Percentiles rank a stretch among this genome's conserved stretches.
Conservation (phyloP, 2,888 invertebrate genomes). For the Lumbricus terrestris region DNA sequence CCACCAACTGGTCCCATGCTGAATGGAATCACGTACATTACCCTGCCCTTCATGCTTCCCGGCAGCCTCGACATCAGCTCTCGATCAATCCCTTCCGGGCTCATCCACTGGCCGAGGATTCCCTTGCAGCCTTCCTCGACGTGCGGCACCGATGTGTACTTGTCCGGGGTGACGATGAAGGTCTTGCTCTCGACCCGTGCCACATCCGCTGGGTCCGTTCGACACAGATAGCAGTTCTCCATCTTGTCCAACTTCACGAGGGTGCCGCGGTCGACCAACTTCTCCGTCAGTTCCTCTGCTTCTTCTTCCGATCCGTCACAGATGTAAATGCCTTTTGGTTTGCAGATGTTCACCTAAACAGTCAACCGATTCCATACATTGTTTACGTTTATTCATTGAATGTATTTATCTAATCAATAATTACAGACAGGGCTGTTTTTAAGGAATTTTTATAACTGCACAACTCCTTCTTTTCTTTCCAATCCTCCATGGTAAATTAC, state of each 20-base stretch:
- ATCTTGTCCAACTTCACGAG: slow-evolving; percentile 79
- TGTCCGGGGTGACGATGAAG: slow-evolving; percentile 42
- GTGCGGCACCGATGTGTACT: slow-evolving; percentile 41
- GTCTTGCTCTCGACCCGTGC: slow-evolving; percentile 47
- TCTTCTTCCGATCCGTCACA: slow-evolving; percentile 56
- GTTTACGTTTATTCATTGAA: neutral
- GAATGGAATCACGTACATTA: slow-evolving; percentile 48
- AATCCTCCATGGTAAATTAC: no score
- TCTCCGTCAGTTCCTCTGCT: slow-evolving; percentile 53
- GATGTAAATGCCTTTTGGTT: slow-evolving; percentile 48
- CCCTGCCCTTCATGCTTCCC: slow-evolving; percentile 39
- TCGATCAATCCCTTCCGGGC: slow-evolving; percentile 38
- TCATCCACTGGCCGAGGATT: slow-evolving; percentile 44
- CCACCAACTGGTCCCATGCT: slow-evolving; percentile 48
- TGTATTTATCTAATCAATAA: neutral
- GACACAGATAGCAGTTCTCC: slow-evolving; percentile 70
- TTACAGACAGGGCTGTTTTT: no score
- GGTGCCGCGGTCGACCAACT: slow-evolving; percentile 71
- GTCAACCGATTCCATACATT: neutral
- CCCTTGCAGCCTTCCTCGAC: slow-evolving; percentile 39
- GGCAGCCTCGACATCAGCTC: slow-evolving; percentile 33
- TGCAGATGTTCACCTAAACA: slow-evolving; percentile 29
- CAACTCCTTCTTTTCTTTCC: no score
- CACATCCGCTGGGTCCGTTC: slow-evolving; percentile 46
- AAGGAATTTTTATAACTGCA: no score